phyloP scores from a whole-genome alignment of 1,140 invertebrate species.

The Heterodera carotae region DNA sequence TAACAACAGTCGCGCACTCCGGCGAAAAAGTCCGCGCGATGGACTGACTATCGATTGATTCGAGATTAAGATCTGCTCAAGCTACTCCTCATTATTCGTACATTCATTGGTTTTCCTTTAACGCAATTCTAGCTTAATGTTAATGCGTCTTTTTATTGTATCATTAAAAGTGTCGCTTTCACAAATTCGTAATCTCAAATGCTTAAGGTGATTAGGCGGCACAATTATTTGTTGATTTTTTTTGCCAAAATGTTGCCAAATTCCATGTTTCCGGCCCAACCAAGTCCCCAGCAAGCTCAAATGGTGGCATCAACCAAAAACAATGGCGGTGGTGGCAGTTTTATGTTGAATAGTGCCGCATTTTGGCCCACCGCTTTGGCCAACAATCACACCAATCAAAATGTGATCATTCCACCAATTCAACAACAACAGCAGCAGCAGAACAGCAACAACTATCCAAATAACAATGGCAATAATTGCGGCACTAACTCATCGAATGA shows the following conservation, averaged over 20 bases:
- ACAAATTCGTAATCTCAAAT: neutral
- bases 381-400: neutral
- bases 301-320: neutral
- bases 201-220: neutral
- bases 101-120: too few species aligned
- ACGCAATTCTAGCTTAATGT: too few species aligned
- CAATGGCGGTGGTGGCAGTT: constrained; percentile 4
- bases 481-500: too few species aligned
- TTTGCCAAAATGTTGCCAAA: constrained; percentile 10
- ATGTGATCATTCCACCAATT: neutral
- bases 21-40: too few species aligned
- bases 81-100: too few species aligned
- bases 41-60: too few species aligned
- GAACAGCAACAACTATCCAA: neutral
- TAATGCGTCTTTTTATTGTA: too few species aligned
- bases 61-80: too few species aligned
- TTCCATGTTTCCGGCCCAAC: constrained; percentile 3
- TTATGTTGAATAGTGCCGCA: neutral
- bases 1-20: too few species aligned
- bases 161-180: neutral
- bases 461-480: neutral
- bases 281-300: neutral
- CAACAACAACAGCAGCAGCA: neutral
- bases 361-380: neutral
- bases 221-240: neutral